Base-by-base conservation (phyloP, 2,888 invertebrate species). In the Mongoloraphidia duomilia region DNA sequence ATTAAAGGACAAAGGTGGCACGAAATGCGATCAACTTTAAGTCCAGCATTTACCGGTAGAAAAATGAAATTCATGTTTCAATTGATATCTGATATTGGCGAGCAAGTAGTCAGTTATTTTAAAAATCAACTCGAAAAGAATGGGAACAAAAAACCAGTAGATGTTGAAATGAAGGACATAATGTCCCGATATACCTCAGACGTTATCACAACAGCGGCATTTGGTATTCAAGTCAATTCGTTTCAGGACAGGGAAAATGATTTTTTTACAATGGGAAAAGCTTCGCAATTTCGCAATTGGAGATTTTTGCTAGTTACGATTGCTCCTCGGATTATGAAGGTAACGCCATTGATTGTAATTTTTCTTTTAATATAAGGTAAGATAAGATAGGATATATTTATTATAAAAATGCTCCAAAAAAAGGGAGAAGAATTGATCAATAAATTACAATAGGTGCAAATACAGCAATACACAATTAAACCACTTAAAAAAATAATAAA, bases 141-240 rank as follows among this genome's bases (percentile, higher is more conserved):
- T 26, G 17, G 35, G 34, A 48, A 35, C 11, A 44, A 47, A 14
- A 33, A 10, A 36, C 17, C 12, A 5, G 44, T 34, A 34, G 44
- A 46, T 8, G 44, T 67, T 2, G 68, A 70, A 9, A 57, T 60
- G 41, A 67, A 64, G 45, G 70, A 70, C 37, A 51, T 68, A 4
- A 63, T 64, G 1, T 61, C 64, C 1, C 60, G 69, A 4, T 69
- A 63, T 49, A 60, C 67, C 2, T 69, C 65, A 46, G 70, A 71
- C 53, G 67, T 70, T 5, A 70, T 71, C 43, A 70, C 69, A 0
- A 61, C 68, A 1, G 65, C 67, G 40, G 70, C 67, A 2, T 70
- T 69, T 47, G 71, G 70, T 0, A 53, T 70, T 3, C 65, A 70
- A 50, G 66, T 74, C 1, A 65, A 75, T 52, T 75, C 75, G 0